Conservation (phyloP, 2,888 invertebrate species). For the Limnephilus marmoratus region DNA sequence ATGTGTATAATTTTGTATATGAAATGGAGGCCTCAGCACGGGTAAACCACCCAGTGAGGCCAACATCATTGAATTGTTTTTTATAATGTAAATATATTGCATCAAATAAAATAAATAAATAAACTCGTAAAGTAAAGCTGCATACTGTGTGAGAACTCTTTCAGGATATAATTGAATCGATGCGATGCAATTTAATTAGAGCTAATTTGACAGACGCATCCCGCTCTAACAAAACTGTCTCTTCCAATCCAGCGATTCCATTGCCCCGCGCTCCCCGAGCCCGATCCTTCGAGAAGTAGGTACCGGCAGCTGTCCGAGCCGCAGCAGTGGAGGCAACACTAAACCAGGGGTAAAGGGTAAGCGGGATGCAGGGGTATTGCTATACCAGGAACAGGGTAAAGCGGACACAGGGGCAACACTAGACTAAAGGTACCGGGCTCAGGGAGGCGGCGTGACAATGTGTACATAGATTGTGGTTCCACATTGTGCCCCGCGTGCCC, state of each 20-base stretch:
- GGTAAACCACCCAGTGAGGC: too few species aligned
- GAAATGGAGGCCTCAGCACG: too few species aligned
- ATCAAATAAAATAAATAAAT: too few species aligned
- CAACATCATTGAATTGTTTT: too few species aligned
- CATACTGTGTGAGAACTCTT: neutral
- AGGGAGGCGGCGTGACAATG: conserved; percentile 38
- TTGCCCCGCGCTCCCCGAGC: conserved; percentile 31
- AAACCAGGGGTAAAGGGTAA: neutral
- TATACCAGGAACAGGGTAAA: neutral
- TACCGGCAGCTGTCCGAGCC: neutral
- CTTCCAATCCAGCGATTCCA: conserved; percentile 35
- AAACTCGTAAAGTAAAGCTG: neutral
- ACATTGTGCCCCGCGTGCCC: conserved; percentile 46
- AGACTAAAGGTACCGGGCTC: neutral
- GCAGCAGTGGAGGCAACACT: neutral
- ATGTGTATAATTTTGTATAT: too few species aligned
- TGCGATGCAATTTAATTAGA: conserved; percentile 1
- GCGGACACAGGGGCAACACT: conserved; percentile 2
- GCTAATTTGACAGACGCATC: conserved; percentile 31
- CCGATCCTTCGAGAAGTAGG: neutral
- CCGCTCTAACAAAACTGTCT: conserved; percentile 41
- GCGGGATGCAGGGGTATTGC: neutral
- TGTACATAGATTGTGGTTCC: conserved; percentile 46
- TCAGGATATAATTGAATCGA: neutral
- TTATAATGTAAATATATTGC: too few species aligned